Evolutionary conservation across 1,140 invertebrate species (phyloP).

Genomic region (Trichoplusia ni): DNA sequence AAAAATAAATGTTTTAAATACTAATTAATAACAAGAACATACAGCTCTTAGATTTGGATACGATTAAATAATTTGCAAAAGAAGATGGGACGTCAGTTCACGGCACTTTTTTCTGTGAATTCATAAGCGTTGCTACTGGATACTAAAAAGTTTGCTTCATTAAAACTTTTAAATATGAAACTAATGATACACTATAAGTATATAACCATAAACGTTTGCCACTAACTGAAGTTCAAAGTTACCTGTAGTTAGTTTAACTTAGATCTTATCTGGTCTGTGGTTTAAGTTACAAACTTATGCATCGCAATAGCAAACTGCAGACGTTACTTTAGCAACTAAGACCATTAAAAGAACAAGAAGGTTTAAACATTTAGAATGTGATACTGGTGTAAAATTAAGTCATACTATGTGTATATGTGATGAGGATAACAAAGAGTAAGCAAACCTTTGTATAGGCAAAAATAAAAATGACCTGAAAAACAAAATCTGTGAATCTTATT

Average conservation of each 20-base stretch:
- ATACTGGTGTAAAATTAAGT: too few species aligned
- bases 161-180: slow-evolving; percentile 12
- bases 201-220: slow-evolving; percentile 47
- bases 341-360: too few species aligned
- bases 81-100: background rate
- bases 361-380: too few species aligned
- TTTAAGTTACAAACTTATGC: slow-evolving; percentile 33
- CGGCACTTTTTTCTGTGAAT: background rate
- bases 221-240: slow-evolving; percentile 44
- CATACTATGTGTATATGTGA: too few species aligned
- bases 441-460: too few species aligned
- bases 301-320: background rate
- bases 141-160: background rate
- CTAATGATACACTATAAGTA: slow-evolving; percentile 12
- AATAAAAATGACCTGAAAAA: too few species aligned
- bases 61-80: background rate
- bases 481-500: too few species aligned
- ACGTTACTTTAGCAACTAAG: background rate
- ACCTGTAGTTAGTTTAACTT: slow-evolving; percentile 56
- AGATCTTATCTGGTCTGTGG: slow-evolving; percentile 54
- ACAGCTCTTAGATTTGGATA: too few species aligned
- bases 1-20: too few species aligned
- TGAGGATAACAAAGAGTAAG: too few species aligned
- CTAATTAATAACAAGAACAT: too few species aligned
- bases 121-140: background rate